Evolutionary conservation across 1,140 invertebrate genomes (phyloP), one percentile per base, ranked within the genome.

Genomic region (Cotesia typhae): DNA sequence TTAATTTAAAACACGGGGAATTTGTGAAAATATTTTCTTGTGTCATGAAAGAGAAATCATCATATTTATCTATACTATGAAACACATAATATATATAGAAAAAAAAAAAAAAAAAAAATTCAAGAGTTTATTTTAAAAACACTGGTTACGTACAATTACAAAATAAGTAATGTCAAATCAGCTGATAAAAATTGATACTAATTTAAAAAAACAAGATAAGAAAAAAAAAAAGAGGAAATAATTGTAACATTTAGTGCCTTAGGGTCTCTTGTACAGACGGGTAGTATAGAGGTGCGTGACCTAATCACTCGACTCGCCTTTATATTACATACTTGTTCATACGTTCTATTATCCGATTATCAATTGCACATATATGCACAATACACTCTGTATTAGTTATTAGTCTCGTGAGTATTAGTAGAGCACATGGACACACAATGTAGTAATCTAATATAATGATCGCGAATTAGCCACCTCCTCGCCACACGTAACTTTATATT

Each of bases 271-370:
- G 51, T 9, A 10, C 5, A 47, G 41, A 47, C 5, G 41, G 14
- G 14, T 59, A n/a, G 55, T 59, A 59, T 17, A 52, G 51, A 61
- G 83, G 82, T 84, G 83, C 81, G 81, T 85, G 83, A 85, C 83
- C 81, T 78, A 83, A 83, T 83, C 83, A 83, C 80, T 78, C 81
- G 83, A 80, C 78, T 76, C 51, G 61, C 77, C 67, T 67, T 67
- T 70, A 28, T 28, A 28, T 28, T 28, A 28, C 28, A 28, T 28
- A 28, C 28, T 28, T 77, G 75, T 74, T 61, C 4, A 47, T 47
- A 47, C 4, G 10, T 47, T 47, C 10, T 47, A 47, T 6, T 10
- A 47, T 47, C 41, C 41, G 41, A 47, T 47, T 47, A 10, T 47
- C 41, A 7, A 41, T 41, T 7, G 10, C 5, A 47, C 38, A 41